These are phyloP conservation scores for chimpanzee (Pan troglodytes) DNA, from an alignment of 2,113 vertebrate genomes.

Conservation along the genomic window NHGRI_mPanTro3-v2.1_pri NC_072409.2:92102501-92103000, in stretches of 20 bases:
- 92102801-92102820: slow-evolving; percentile 13
- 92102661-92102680: neutral
- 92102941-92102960: neutral
- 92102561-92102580: neutral
- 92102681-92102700: neutral
- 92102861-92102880: neutral
- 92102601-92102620: neutral
- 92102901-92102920: neutral
- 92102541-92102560: neutral
- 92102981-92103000: neutral
- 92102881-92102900: neutral
- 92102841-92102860: neutral
- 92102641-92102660: neutral
- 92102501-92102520: slow-evolving; percentile 23
- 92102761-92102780: neutral
- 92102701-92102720: neutral
- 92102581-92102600: neutral
- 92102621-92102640: neutral
- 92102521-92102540: slow-evolving; percentile 6
- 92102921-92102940: neutral
- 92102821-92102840: neutral
- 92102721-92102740: neutral
- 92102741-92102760: neutral
- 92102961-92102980: neutral
- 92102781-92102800: neutral